Evolutionary conservation across 2,113 vertebrate species (phyloP), one percentile per base, ranked within the genome.

Genomic region (Eleginops maclovinus): DNA sequence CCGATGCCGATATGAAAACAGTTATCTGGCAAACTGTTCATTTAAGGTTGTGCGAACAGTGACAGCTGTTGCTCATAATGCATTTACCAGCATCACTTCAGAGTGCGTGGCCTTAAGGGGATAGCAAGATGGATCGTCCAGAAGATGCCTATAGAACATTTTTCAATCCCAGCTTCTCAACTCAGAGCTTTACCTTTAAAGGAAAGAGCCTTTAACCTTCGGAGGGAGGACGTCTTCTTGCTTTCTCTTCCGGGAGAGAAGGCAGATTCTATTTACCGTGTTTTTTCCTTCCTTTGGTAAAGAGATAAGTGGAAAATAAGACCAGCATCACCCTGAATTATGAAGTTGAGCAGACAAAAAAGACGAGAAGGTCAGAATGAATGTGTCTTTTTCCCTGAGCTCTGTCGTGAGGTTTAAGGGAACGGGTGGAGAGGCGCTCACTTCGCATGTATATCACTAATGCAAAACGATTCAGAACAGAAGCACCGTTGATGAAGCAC

Each of bases 141-240:
- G 8, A 28, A 31, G 31, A 31, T 31, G 31, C 5, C 31, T 31
- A 7, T 31, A n/a, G n/a, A n/a, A 31, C 31, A 31, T 31, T 31
- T 31, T 31, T 31, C 31, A 31, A 31, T 31, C 31, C 4, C 31
- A 31, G 31, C 31, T 7, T 31, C 55, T 76, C 24, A 26, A 75
- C 58, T 50, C 24, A 13, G 5, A 44, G 22, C 19, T 61, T 56
- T 61, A 14, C 36, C 26, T 21, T n/a, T 2, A 26, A 71, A 73
- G 19, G 43, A 68, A 69, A 69, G 12, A 75, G 62, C 71, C 75
- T 72, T 81, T 61, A 76, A 58, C 62, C 44, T 60, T 41, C 31
- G 31, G 31, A 31, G 31, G 31, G 8, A 31, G 4, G 31, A 6
- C 31, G 4, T 31, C 4, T 31, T 31, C 31, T 31, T 31, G 31